Base-by-base conservation (phyloP, 2,888 invertebrate genomes). In the Ichneumon xanthorius region DNA sequence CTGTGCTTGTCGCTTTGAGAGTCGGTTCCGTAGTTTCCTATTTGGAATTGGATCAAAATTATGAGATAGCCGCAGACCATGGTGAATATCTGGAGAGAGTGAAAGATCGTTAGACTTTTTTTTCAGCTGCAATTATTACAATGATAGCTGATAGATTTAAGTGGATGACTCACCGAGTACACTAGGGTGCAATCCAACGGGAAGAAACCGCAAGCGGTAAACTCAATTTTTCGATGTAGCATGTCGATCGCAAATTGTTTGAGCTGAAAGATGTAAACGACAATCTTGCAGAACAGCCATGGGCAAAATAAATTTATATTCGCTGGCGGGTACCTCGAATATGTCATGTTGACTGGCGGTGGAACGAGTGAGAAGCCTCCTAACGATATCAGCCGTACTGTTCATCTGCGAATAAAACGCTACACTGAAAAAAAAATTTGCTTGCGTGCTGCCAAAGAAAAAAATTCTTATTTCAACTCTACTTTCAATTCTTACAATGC, bases 191-290 rank as follows among this genome's bases (percentile, higher is more conserved):
- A 90, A 80, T 93, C 90, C 26, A 93, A 82, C 1, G 84, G 71
- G 37, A 92, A 91, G 53, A 91, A 88, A 58, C 90, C 91, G 26
- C 88, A 90, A 9, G 90, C 92, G 58, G 91, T 90, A 63, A 93
- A 93, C 26, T 84, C 80, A 55, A 91, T 80, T 45, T 87, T 87
- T 50, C 88, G 86, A 76, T 88, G 90, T 3, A 90, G 80, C 26
- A 92, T 86, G 67, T 92, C 89, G 58, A 90, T 88, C 6, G 88
- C 89, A 78, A 93, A 93, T 77, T 89, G 67, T 71, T 89, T 82
- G 1, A 93, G 87, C 93, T 93, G 73, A 14, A 88, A 92, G 11
- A 16, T 22, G 26, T 9, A 2, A 58, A 26, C 7, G 7, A 16
- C 30, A 55, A 37, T 55, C 19, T 11, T 55, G 11, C 14, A 37